Evolutionary conservation across 2,888 invertebrate genomes (phyloP).

Genomic region (Junonia oenone): DNA sequence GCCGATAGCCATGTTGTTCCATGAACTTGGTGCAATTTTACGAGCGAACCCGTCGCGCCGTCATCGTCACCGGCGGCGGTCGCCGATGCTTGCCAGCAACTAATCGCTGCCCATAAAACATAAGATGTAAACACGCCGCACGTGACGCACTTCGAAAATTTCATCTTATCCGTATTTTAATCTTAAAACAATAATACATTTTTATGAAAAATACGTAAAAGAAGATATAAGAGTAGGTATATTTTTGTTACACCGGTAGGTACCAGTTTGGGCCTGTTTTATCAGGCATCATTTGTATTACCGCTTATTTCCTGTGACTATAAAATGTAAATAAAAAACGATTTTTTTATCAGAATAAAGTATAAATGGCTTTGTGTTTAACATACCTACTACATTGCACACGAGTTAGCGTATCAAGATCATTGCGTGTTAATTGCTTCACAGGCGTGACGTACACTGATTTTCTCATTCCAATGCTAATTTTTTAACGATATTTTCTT

Average conservation of each 20-base stretch:
- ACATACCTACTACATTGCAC: neutral
- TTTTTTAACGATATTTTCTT: constrained; percentile 20
- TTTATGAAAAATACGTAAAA: neutral
- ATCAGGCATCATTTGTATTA: too few relatives aligned
- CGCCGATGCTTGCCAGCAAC: constrained; percentile 25
- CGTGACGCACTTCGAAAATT: constrained; percentile 21
- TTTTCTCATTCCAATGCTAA: constrained; percentile 26
- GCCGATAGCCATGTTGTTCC: constrained; percentile 49
- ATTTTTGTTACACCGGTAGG: neutral
- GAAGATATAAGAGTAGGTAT: neutral
- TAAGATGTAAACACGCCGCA: constrained; percentile 23
- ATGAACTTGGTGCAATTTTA: constrained; percentile 58
- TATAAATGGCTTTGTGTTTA: neutral
- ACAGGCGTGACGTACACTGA: constrained; percentile 7
- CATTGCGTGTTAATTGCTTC: constrained; percentile 21
- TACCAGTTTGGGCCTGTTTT: neutral
- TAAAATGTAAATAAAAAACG: neutral
- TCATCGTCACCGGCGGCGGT: constrained; percentile 26
- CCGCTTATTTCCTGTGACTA: neutral
- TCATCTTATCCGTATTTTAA: constrained; percentile 5
- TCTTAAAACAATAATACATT: neutral
- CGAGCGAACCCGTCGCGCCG: constrained; percentile 29
- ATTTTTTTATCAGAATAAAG: neutral
- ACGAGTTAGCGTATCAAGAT: constrained; percentile 4
- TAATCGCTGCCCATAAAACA: constrained; percentile 30